Evolutionary conservation across 2,888 invertebrate genomes (phyloP).

Genomic region (Campopleginae sp.): DNA sequence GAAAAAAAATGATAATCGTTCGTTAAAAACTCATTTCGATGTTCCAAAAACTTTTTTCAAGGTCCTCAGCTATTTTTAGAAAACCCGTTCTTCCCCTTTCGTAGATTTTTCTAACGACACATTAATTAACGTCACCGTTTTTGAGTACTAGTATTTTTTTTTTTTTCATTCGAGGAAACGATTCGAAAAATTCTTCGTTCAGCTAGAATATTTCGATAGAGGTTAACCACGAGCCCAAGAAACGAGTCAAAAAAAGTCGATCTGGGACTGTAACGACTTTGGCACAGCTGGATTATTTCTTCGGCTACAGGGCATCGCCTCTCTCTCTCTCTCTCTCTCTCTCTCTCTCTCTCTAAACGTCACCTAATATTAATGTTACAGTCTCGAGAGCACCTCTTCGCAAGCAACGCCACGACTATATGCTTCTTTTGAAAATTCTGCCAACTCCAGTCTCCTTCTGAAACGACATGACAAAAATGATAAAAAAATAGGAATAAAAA

Average conservation of each 20-base stretch:
- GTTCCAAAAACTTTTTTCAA: not conserved
- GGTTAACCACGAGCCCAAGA: constrained; percentile 1
- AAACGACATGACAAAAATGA: constrained; percentile 7
- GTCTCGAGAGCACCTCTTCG: constrained; percentile 23
- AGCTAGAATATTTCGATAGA: not conserved
- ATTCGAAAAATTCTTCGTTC: no score
- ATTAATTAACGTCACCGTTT: not conserved
- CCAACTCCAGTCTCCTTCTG: not conserved
- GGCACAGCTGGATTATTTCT: constrained; percentile 53
- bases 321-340: not conserved
- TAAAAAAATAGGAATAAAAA: constrained; percentile 6
- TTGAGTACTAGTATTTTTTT: not conserved
- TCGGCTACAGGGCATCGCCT: constrained; percentile 2
- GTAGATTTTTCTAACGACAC: not conserved
- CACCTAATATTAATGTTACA: constrained; percentile 55
- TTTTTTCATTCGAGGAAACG: no score
- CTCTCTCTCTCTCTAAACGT: constrained; percentile 22
- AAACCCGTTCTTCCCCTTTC: not conserved
- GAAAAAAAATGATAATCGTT: not conserved
- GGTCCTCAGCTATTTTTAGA: not conserved
- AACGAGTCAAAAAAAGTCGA: constrained; percentile 13
- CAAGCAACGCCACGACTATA: constrained; percentile 3
- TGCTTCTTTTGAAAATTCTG: constrained; percentile 19
- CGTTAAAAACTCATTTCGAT: not conserved
- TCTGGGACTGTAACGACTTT: constrained; percentile 40